Evolutionary conservation across 2,797 vertebrate genomes (phyloP).

Genomic region (Dicrostonyx torquatus): DNA sequence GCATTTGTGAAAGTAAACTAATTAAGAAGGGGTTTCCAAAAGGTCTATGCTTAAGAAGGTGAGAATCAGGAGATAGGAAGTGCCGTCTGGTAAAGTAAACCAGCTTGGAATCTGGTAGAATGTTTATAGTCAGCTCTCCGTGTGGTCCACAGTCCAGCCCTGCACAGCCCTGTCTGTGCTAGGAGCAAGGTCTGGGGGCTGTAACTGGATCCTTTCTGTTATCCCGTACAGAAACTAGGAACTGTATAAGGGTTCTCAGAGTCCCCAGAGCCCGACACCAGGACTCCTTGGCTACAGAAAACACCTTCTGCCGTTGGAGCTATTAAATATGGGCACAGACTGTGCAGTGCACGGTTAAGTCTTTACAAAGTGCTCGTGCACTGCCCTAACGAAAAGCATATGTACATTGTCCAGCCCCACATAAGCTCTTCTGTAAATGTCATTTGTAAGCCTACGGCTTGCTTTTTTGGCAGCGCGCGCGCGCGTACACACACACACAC

Average conservation of each 20-base stretch:
- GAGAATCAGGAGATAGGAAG: slow-evolving; percentile 53
- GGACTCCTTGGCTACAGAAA: slow-evolving; percentile 61
- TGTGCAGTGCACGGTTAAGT: slow-evolving; percentile 64
- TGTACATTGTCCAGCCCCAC: neutral
- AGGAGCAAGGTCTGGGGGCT: neutral
- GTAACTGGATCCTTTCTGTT: slow-evolving; percentile 60
- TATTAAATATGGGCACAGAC: slow-evolving; percentile 57
- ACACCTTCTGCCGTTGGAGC: slow-evolving; percentile 59
- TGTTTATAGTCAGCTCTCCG: slow-evolving; percentile 9
- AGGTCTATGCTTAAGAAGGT: slow-evolving; percentile 46
- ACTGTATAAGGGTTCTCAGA: slow-evolving; percentile 56
- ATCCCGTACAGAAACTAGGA: slow-evolving; percentile 51
- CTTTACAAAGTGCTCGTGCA: slow-evolving; percentile 58
- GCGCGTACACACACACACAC: neutral
- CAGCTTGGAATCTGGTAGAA: neutral
- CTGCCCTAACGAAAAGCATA: neutral
- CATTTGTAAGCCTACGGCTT: slow-evolving; percentile 8
- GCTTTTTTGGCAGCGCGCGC: slow-evolving; percentile 22
- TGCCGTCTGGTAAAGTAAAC: slow-evolving; percentile 47
- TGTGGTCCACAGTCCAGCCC: neutral
- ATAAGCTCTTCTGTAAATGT: slow-evolving; percentile 43
- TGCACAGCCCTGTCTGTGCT: neutral
- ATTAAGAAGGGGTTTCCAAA: slow-evolving; percentile 64
- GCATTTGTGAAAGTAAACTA: slow-evolving; percentile 54
- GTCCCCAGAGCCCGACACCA: slow-evolving; percentile 45